Base-by-base conservation (phyloP, 2,113 vertebrate species). In the Lophura nycthemera region DNA sequence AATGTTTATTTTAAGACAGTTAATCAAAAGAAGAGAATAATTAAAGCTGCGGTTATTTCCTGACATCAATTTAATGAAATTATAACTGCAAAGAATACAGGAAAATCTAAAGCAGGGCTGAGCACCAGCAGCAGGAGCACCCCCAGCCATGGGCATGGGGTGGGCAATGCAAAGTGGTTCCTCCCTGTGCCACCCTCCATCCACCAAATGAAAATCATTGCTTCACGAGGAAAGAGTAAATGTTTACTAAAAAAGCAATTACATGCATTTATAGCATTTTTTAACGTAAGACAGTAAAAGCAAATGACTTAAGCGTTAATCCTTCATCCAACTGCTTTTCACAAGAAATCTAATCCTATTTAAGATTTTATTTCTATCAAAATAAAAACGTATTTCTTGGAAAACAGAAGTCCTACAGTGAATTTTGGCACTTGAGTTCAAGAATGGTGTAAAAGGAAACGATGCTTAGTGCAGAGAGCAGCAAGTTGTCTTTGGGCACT, bases 191-290 rank as follows among this genome's bases (percentile, higher is more conserved):
- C 57, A 4, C 70, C 38, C 34, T 40, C 86, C 83, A 48, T 57
- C 70, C 52, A 1, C 93, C 93, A 88, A 42, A 70, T 22, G 67
- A 42, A 94, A 96, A 95, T 92, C 90, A 96, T 74, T 76, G 70
- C 90, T 80, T 56, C 83, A 78, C 17, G 1, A 95, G 86, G 64
- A 86, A 95, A 91, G 92, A 96, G 88, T 83, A 93, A 93, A 96
- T 91, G 88, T 89, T 96, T 92, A 90, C 83, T 89, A 74, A 92
- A 95, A 95, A 94, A 95, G 80, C 93, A 96, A 95, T 95, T 93
- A 96, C 71, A 94, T 92, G 86, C 67, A 63, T 82, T 91, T 86
- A 92, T 82, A 96, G 86, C 32, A 64, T 84, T 95, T 96, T 91
- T 93, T 89, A 95, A 92, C 69, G 70, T 1, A 12, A 40, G 14